Evolutionary conservation across 2,113 vertebrate species (phyloP).

Genomic region (Sturnus vulgaris): DNA sequence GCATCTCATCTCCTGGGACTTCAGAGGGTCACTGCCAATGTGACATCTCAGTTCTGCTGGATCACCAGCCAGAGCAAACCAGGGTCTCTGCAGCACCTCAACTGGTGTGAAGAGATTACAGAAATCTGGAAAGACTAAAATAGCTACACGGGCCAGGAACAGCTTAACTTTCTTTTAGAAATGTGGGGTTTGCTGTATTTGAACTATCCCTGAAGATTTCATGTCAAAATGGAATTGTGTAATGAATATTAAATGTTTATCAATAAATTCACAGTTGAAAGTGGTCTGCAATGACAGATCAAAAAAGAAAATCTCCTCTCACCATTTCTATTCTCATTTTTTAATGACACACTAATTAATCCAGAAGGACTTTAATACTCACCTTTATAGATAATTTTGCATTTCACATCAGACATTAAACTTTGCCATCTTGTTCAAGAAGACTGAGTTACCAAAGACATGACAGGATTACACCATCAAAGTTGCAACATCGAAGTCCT

Average conservation of each 20-base stretch:
- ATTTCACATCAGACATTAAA: background rate
- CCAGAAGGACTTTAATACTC: background rate
- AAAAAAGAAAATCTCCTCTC: background rate
- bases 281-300: background rate
- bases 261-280: background rate
- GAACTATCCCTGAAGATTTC: background rate
- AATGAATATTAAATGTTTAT: background rate
- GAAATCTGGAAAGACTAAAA: background rate
- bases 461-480: background rate
- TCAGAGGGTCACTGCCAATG: background rate
- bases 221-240: background rate
- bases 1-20: background rate
- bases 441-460: background rate
- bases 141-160: background rate
- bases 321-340: background rate
- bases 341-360: background rate
- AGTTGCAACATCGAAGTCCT: background rate
- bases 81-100: background rate
- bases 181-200: rapidly evolving
- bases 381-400: background rate
- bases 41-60: background rate
- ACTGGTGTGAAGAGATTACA: background rate
- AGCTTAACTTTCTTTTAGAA: background rate
- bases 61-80: background rate
- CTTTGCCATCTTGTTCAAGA: background rate